Conservation (phyloP, 2,113 vertebrate species). For the Otus sunia region DNA sequence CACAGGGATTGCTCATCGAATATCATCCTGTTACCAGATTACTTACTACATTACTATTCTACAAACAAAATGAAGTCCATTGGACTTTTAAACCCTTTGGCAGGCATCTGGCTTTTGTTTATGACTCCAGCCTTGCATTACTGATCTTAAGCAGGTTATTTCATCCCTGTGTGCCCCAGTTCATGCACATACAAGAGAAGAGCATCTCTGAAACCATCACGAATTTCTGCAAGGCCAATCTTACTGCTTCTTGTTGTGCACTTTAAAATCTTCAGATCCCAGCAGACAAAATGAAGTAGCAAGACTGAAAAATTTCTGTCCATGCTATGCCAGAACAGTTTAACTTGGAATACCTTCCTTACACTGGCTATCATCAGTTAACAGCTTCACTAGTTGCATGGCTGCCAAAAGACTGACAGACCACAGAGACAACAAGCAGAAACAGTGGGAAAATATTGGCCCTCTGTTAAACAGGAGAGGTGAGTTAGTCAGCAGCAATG, state of each 20-base stretch:
- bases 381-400: background rate
- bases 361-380: background rate
- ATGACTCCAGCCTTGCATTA: background rate
- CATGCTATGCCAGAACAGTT: background rate
- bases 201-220: background rate
- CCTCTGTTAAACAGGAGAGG: no score
- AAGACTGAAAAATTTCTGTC: background rate
- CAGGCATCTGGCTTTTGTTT: background rate
- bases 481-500: no score
- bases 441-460: no score
- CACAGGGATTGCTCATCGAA: accelerated
- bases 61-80: background rate
- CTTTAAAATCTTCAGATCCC: background rate
- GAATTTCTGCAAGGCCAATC: background rate
- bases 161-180: background rate
- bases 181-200: background rate
- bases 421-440: no score
- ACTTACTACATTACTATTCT: background rate
- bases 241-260: accelerated
- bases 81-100: background rate
- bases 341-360: background rate
- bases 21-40: background rate
- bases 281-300: background rate
- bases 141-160: background rate
- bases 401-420: background rate